Conservation (phyloP, 1,140 invertebrate genomes). For the Trinorchestia longiramus region DNA sequence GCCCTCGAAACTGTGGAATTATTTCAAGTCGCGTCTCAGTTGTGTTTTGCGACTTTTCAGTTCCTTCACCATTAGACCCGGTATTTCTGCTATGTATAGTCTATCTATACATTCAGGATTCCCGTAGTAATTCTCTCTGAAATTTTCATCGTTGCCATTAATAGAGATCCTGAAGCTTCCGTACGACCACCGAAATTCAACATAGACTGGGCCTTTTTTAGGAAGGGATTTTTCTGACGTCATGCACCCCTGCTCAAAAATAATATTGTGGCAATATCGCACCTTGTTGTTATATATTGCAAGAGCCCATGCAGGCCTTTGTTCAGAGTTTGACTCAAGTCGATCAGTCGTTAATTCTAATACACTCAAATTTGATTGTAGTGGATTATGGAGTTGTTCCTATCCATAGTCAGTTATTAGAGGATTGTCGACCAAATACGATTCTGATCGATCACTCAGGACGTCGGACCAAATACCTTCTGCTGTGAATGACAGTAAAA, state of each 20-base stretch:
- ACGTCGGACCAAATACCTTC: neutral
- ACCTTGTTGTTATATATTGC: neutral
- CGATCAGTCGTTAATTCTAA: neutral
- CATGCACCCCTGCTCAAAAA: neutral
- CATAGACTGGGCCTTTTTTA: neutral
- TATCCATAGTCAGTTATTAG: neutral
- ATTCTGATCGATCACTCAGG: neutral
- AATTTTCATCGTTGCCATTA: neutral
- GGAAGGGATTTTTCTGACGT: neutral
- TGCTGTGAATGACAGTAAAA: neutral
- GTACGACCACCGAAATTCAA: neutral
- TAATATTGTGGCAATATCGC: neutral
- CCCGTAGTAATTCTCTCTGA: neutral
- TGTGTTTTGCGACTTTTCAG: neutral
- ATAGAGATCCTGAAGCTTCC: neutral
- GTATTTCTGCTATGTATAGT: neutral
- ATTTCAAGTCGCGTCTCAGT: neutral
- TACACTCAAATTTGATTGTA: neutral
- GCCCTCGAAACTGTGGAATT: neutral
- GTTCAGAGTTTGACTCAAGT: neutral
- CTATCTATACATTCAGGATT: neutral
- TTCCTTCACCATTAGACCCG: neutral
- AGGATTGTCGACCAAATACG: too few species aligned
- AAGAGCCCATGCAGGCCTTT: neutral
- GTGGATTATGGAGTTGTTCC: neutral